Evolutionary conservation across 2,797 vertebrate species (phyloP), one percentile per base, ranked within the genome.

Genomic region (Phyllotis vaccarum): DNA sequence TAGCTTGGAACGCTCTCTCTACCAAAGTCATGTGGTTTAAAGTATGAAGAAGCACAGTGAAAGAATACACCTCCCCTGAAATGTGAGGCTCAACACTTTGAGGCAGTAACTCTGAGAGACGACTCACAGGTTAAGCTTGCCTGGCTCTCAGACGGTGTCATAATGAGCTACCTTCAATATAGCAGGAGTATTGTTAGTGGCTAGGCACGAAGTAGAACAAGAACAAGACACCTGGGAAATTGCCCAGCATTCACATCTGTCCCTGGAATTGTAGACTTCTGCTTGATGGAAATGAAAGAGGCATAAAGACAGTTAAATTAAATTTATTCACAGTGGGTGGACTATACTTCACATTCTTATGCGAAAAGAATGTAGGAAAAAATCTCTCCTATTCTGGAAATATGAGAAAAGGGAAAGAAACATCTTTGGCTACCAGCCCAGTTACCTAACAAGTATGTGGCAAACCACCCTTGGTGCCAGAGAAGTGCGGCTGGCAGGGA

Each of bases 281-380:
- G 96, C 97, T 96, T 60, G 95, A 93, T 86, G 98, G 92, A 97
- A 98, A 98, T 96, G 97, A 95, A 93, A 94, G 96, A 98, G 95
- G 97, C 97, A 97, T 96, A 98, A 98, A 98, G 98, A 98, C 74
- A 72, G 93, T 96, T 98, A 98, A 98, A 98, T 98, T 98, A 97
- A 98, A 98, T 98, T 98, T 98, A 98, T 98, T 98, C 98, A 97
- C 98, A 98, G 96, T 97, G 98, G 97, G 97, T 97, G 96, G 96
- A 97, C 96, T 96, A 92, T 89, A 97, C 79, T 96, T 94, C 97
- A 97, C 94, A 98, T 98, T 97, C 98, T 98, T 98, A 98, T 98
- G 98, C 97, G 97, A 98, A 98, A 98, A 98, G 97, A 98, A 97
- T 98, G 97, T 95, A 97, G 90, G 79, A 21, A 56, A 92, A 96